These are phyloP conservation scores for Drosophila asahinai DNA, from an alignment of 1,140 invertebrate genomes.

Conservation along the genomic window DNA sequence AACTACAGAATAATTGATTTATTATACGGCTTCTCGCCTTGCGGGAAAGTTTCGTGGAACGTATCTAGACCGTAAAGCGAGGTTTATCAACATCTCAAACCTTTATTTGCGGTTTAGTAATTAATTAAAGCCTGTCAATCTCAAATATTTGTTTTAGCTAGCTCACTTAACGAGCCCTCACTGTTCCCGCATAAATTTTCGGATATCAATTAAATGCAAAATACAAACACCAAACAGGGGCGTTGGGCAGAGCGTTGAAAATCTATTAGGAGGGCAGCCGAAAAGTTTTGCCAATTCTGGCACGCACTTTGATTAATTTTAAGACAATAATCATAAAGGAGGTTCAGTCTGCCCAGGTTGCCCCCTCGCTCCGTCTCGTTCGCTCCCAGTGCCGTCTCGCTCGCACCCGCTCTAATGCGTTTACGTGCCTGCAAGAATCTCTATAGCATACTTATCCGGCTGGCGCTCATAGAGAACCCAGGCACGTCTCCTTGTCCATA, in stretches of 20 bases:
- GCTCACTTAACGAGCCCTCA: slow-evolving; percentile 8
- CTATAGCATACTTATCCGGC: slow-evolving; percentile 71
- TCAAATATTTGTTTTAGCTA: not conserved
- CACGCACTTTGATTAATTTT: slow-evolving; percentile 81
- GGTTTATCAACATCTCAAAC: not conserved
- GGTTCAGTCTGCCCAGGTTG: slow-evolving; percentile 13
- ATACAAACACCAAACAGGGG: slow-evolving; percentile 38
- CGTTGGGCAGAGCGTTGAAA: slow-evolving; percentile 16
- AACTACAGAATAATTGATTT: no score
- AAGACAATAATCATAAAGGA: slow-evolving; percentile 81
- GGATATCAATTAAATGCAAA: slow-evolving; percentile 50
- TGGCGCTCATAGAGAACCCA: slow-evolving; percentile 42
- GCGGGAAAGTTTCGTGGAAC: no score
- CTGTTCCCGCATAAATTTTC: slow-evolving; percentile 1
- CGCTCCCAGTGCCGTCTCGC: not conserved
- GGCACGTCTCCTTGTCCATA: slow-evolving; percentile 46
- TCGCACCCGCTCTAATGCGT: slow-evolving; percentile 53
- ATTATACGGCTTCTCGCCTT: no score
- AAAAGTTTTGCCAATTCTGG: slow-evolving; percentile 41
- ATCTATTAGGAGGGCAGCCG: slow-evolving; percentile 60
- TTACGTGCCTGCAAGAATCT: slow-evolving; percentile 63
- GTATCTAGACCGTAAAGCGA: no score
- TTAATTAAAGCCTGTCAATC: not conserved
- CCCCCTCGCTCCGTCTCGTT: slow-evolving; percentile 3
- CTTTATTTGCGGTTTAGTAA: not conserved